phyloP scores from a whole-genome alignment of 2,113 vertebrate species.

The Trichechus manatus region DNA sequence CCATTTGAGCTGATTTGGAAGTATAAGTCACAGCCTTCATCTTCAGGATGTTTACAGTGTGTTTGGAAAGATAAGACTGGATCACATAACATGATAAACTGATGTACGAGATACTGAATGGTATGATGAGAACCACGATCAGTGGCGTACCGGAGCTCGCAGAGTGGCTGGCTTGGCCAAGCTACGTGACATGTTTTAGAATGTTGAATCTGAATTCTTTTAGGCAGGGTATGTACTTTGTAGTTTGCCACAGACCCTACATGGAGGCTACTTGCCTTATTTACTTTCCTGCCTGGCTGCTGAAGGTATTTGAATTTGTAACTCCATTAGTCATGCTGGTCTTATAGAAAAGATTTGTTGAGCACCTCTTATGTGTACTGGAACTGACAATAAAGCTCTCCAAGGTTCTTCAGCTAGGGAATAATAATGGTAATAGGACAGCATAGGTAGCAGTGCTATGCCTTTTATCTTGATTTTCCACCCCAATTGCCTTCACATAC shows the following conservation, averaged over 20 bases:
- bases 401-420: not conserved
- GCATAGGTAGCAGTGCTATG: not conserved
- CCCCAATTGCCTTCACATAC: not conserved
- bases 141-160: not conserved
- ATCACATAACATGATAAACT: not conserved
- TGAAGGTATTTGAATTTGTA: not conserved
- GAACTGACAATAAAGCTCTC: not conserved
- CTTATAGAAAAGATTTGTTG: conserved; percentile 11
- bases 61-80: not conserved
- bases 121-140: not conserved
- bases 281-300: not conserved
- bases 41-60: not conserved
- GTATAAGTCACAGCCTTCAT: not conserved
- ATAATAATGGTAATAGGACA: not conserved
- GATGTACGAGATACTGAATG: too few relatives aligned
- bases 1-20: not conserved
- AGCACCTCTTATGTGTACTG: not conserved
- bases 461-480: not conserved
- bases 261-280: not conserved
- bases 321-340: not conserved
- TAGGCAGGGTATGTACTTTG: not conserved
- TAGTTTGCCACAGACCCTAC: not conserved
- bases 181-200: not conserved
- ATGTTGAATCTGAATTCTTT: not conserved
- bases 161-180: not conserved